A percentile compares a stretch with the other conserved stretches of the same genome.
phyloP scores from a whole-genome alignment of 2,888 invertebrate species.

The Parthenolecanium corni region DNA sequence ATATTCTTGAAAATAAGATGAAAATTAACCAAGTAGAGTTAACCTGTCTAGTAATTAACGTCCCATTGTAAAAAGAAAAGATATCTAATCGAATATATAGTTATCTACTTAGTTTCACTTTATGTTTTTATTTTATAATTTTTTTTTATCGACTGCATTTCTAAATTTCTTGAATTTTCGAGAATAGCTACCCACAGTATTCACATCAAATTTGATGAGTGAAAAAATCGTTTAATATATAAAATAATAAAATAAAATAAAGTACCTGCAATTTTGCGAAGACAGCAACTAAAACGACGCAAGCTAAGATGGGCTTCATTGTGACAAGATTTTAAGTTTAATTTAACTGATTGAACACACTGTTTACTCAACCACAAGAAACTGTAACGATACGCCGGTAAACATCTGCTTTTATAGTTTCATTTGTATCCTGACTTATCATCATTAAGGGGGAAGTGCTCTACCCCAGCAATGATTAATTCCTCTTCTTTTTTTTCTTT shows the following conservation, averaged over 20 bases:
- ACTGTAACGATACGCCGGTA: background rate
- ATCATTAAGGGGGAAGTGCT: background rate
- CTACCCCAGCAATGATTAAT: background rate
- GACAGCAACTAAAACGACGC: background rate
- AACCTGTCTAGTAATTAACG: too few species aligned
- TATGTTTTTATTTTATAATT: too few species aligned
- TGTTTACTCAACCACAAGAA: background rate
- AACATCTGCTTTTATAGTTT: slow-evolving; percentile 1
- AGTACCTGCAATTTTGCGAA: background rate
- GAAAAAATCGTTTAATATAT: background rate
- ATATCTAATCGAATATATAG: too few species aligned
- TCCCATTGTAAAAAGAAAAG: too few species aligned
- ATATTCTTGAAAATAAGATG: too few species aligned
- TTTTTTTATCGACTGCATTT: too few species aligned
- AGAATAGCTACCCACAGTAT: too few species aligned
- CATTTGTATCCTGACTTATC: background rate
- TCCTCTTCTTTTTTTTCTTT: background rate
- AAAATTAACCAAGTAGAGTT: too few species aligned
- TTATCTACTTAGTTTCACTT: too few species aligned
- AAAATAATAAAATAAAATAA: background rate
- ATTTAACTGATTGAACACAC: background rate
- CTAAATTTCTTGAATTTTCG: too few species aligned
- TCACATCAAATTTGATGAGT: too few species aligned
- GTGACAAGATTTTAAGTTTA: background rate
- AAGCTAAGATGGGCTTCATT: background rate